phyloP scores from a whole-genome alignment of 1,140 invertebrate species.

The Zaprionus nigranus region DNA sequence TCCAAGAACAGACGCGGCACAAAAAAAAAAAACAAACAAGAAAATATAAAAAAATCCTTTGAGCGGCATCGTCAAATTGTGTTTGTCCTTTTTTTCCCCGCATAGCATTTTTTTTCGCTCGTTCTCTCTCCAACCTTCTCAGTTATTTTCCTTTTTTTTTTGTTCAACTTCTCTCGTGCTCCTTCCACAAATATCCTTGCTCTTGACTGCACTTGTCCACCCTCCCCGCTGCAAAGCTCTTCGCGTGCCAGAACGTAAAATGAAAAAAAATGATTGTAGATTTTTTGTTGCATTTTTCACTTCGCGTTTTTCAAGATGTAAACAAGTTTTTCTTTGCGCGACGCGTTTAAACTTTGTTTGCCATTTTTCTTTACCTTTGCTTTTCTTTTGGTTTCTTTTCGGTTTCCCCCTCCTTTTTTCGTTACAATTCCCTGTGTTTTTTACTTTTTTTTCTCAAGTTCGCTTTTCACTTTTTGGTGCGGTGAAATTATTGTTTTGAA shows the following conservation, averaged over 20 bases:
- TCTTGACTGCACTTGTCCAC: slow-evolving; percentile 46
- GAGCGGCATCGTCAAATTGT: slow-evolving; percentile 48
- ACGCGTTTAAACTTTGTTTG: slow-evolving; percentile 61
- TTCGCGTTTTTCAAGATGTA: slow-evolving; percentile 75
- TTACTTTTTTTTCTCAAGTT: slow-evolving; percentile 53
- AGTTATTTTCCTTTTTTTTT: slow-evolving; percentile 22
- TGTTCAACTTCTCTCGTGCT: slow-evolving; percentile 17
- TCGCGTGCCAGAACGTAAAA: slow-evolving; percentile 57
- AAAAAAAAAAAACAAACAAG: slow-evolving; percentile 32
- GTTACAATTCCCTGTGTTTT: slow-evolving; percentile 26
- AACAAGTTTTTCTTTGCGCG: slow-evolving; percentile 79
- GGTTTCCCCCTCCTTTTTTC: slow-evolving; percentile 22
- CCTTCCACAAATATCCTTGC: slow-evolving; percentile 56
- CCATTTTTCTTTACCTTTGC: slow-evolving; percentile 27
- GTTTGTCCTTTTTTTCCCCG: slow-evolving; percentile 42
- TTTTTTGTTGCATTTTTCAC: slow-evolving; percentile 53
- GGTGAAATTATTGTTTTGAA: slow-evolving; percentile 80
- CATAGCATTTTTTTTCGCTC: slow-evolving; percentile 32
- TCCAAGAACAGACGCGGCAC: slow-evolving; percentile 57
- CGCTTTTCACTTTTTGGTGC: slow-evolving; percentile 63
- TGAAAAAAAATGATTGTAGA: slow-evolving; percentile 45
- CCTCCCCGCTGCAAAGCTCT: slow-evolving; percentile 46
- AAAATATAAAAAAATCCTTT: slow-evolving; percentile 56
- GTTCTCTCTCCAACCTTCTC: slow-evolving; percentile 13
- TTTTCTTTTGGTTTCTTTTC: slow-evolving; percentile 39